These are phyloP conservation scores for Piscicola geometra DNA, from an alignment of 2,888 invertebrate species.

Conservation along the genomic window DNA sequence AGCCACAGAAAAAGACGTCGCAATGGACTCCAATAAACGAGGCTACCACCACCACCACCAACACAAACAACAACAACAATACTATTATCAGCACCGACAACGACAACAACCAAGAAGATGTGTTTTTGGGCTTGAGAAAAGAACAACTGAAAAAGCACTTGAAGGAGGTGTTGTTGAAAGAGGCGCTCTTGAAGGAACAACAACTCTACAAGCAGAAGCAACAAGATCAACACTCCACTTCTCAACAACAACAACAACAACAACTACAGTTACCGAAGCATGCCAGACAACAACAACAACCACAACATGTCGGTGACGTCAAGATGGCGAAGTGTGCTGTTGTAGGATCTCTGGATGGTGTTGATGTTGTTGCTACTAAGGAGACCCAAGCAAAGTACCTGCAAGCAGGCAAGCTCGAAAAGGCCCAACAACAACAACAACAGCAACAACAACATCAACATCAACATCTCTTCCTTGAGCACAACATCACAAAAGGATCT, in stretches of 20 bases:
- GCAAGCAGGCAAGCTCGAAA: too few species aligned
- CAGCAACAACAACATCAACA: too few species aligned
- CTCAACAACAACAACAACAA: background rate
- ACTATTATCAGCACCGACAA: too few species aligned
- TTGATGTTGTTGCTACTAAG: too few species aligned
- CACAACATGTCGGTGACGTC: too few species aligned
- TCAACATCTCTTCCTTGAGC: too few species aligned
- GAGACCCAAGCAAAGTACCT: too few species aligned
- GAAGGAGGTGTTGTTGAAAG: slow-evolving; percentile 11
- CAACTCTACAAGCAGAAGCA: background rate
- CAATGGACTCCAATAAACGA: slow-evolving; percentile 6
- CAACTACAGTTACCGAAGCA: background rate
- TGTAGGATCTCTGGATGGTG: too few species aligned
- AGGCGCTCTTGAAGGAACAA: slow-evolving; percentile 9
- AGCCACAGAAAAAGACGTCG: background rate
- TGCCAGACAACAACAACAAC: background rate
- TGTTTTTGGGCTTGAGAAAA: background rate
- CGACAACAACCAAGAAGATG: background rate
- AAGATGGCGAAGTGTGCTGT: too few species aligned
- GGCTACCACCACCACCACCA: background rate
- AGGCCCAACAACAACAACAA: too few species aligned
- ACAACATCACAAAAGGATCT: too few species aligned
- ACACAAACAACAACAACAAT: too few species aligned
- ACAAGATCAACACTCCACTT: background rate
- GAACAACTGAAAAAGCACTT: background rate